phyloP scores from a whole-genome alignment of 2,888 invertebrate genomes.

The Coelinius sp. region DNA sequence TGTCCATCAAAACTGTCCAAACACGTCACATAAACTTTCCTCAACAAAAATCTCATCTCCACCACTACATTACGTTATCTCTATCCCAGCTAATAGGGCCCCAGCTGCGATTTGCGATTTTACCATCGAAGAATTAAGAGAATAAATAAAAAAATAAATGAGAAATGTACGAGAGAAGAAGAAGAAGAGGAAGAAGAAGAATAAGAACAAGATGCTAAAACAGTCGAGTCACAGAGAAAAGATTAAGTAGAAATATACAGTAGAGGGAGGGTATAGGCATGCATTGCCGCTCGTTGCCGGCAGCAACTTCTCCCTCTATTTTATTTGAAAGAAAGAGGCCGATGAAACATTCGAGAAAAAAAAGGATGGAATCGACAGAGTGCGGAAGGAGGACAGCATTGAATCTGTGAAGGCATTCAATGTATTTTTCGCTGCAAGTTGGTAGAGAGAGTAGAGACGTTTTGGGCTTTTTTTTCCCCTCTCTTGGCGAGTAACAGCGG shows the following conservation, averaged over 20 bases:
- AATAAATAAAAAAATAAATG: background rate
- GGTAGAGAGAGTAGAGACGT: slow-evolving; percentile 1
- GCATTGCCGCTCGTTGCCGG: slow-evolving; percentile 22
- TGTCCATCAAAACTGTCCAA: slow-evolving; percentile 38
- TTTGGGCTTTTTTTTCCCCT: background rate
- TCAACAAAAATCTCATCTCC: background rate
- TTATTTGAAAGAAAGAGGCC: slow-evolving; percentile 33
- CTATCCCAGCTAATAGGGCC: slow-evolving; percentile 57
- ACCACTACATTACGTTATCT: background rate
- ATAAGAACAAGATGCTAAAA: slow-evolving; percentile 66
- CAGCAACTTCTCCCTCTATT: slow-evolving; percentile 23
- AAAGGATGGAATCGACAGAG: slow-evolving; percentile 25
- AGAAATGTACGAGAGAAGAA: slow-evolving; percentile 24
- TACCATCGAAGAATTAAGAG: slow-evolving; percentile 1
- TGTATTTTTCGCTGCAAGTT: slow-evolving; percentile 7
- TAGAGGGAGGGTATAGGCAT: slow-evolving; percentile 35
- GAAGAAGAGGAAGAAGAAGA: slow-evolving; percentile 43
- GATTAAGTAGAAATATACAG: slow-evolving; percentile 62
- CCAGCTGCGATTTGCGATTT: slow-evolving; percentile 42
- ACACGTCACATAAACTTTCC: slow-evolving; percentile 15
- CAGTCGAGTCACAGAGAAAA: slow-evolving; percentile 69
- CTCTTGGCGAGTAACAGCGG: slow-evolving; percentile 43
- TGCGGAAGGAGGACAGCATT: slow-evolving; percentile 15
- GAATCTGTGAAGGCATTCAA: slow-evolving; percentile 2
- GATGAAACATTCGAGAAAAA: slow-evolving; percentile 12